Base-by-base conservation (phyloP, 2,888 invertebrate species). In the Idaea dimidiata region DNA sequence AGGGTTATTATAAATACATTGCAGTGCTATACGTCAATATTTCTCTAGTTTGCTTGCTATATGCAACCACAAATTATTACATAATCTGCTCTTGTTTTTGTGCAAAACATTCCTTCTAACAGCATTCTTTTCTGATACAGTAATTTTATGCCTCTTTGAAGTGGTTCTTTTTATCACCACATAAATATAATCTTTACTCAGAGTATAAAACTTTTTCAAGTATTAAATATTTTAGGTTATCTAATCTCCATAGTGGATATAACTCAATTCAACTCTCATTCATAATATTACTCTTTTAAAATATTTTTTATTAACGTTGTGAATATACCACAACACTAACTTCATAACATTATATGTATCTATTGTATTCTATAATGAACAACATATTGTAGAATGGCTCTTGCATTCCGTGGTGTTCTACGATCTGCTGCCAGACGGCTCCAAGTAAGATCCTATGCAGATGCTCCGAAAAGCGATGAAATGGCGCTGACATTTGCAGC, bases 401-500 rank as follows among this genome's bases (percentile, higher is more conserved):
- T 93, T 75, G 89, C 91, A 73, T 86, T 94, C 75, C 94, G 93
- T 66, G 82, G 83, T 73, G 83, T 87, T 68, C 79, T 93, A 72
- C 89, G 93, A 74, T 81, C 84, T 72, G 81, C 82, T 66, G 80
- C 82, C 61, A 88, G 90, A 73, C 81, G 91, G 78, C 74, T 93
- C 61, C 93, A 94, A 80, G 84, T 92, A 61, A 94, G 96, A 72
- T 94, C 93, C 62, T 97, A 96, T 84, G 96, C 97, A 56, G 96
- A 95, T 69, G 83, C 82, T 58, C 73, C 85, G 54, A 88, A 84
- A 75, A 89, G 86, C 31, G 91, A 86, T 70, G 95, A 97, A 86
- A 97, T 98, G 97, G 95, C 96, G 71, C 96, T 98, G 73, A 98
- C 97, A 60, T 96, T 98, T 86, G 97, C 97, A 75, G 97, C 97